phyloP scores from a whole-genome alignment of 2,113 vertebrate species.

The Petrocephalus microphthalmus region DNA sequence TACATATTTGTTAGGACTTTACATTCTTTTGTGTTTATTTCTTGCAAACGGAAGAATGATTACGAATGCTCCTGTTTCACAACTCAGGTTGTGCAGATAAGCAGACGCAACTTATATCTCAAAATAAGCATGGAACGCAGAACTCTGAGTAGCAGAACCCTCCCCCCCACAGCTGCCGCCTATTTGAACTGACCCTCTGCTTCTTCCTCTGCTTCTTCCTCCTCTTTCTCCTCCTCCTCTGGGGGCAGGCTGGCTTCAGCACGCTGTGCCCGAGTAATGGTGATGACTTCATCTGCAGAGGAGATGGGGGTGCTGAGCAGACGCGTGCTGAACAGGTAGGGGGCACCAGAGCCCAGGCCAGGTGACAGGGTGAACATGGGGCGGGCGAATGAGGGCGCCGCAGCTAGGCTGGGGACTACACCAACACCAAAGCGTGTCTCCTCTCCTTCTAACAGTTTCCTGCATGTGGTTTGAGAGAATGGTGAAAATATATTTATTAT shows the following conservation, averaged over 20 bases:
- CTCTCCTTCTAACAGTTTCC: constrained; percentile 86
- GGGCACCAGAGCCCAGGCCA: constrained; percentile 57
- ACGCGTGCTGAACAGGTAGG: constrained; percentile 65
- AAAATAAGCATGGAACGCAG: background rate
- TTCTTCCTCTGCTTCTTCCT: constrained; percentile 40
- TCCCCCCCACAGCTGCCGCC: background rate
- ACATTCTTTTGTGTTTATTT: too few species aligned
- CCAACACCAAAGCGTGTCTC: constrained; percentile 74
- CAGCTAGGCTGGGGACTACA: constrained; percentile 57
- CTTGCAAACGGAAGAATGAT: too few species aligned
- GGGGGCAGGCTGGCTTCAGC: constrained; percentile 66
- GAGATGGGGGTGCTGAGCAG: constrained; percentile 61
- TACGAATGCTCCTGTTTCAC: background rate
- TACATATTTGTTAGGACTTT: background rate
- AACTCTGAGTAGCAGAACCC: background rate
- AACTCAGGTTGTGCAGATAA: background rate
- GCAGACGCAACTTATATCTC: background rate
- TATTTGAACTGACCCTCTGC: constrained; percentile 11
- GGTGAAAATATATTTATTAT: background rate
- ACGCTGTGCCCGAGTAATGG: constrained; percentile 65
- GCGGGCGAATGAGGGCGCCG: constrained; percentile 56
- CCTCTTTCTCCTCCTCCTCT: constrained; percentile 65
- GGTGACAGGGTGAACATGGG: constrained; percentile 63
- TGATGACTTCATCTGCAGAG: constrained; percentile 74
- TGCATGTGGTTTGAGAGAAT: constrained; percentile 34